A percentile compares a stretch with the other conserved stretches of the same genome.
Conservation (phyloP, 2,888 invertebrate species). For the Balanococcus diminutus region DNA sequence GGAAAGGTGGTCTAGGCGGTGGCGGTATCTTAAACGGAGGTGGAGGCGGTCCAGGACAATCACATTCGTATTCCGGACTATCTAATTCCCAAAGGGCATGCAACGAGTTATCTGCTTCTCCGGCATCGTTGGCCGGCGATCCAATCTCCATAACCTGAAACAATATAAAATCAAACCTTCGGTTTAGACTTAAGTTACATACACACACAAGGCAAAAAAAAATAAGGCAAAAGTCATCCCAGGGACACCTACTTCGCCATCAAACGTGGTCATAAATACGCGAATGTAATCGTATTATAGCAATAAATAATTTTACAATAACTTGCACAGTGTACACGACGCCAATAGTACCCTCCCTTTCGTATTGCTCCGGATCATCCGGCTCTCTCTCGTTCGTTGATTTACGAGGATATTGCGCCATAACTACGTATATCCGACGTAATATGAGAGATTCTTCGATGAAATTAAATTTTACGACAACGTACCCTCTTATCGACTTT, state of each 20-base stretch:
- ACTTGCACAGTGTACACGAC: neutral
- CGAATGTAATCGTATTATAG: slow-evolving; percentile 40
- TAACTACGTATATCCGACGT: neutral
- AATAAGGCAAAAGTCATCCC: neutral
- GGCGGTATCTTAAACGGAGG: slow-evolving; percentile 78
- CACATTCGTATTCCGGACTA: slow-evolving; percentile 74
- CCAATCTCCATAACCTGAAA: slow-evolving; percentile 55
- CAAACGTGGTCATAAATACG: slow-evolving; percentile 40
- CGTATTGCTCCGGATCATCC: neutral
- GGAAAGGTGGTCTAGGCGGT: slow-evolving; percentile 75
- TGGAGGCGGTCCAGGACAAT: slow-evolving; percentile 73
- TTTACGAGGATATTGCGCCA: neutral
- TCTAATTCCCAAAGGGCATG: slow-evolving; percentile 71
- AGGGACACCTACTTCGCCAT: neutral
- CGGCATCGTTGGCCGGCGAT: slow-evolving; percentile 54
- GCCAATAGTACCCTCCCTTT: neutral
- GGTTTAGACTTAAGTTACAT: neutral
- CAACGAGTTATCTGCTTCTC: slow-evolving; percentile 55
- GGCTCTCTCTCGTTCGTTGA: neutral
- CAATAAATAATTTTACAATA: slow-evolving; percentile 42
- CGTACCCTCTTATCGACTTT: slow-evolving; percentile 1
- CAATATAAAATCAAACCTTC: slow-evolving; percentile 39
- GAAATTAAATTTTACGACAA: slow-evolving; percentile 8
- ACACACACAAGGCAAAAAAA: neutral
- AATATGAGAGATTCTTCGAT: neutral